Evolutionary conservation across 2,888 invertebrate genomes (phyloP).

Genomic region (Helicoverpa assulta): DNA sequence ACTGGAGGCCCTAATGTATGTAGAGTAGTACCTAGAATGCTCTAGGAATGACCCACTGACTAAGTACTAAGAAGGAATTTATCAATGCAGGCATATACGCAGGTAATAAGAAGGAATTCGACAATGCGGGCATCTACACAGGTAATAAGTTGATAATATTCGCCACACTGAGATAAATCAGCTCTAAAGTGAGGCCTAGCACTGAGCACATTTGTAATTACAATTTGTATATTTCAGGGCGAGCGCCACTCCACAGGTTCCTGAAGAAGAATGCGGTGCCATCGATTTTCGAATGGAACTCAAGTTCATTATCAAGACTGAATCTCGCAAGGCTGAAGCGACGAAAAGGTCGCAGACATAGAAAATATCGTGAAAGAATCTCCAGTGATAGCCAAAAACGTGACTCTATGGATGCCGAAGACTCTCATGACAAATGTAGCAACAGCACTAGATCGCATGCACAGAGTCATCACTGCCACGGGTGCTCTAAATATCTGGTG

Average conservation of each 20-base stretch:
- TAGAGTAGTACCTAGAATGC: neutral
- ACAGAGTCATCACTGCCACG: neutral
- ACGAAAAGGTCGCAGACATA: neutral
- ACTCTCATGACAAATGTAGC: neutral
- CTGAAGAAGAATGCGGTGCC: constrained; percentile 19
- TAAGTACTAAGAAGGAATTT: too few species aligned
- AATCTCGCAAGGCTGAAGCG: neutral
- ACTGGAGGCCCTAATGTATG: neutral
- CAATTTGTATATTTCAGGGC: constrained; percentile 12
- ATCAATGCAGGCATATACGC: too few species aligned
- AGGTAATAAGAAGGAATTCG: neutral
- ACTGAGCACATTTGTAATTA: neutral
- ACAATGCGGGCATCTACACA: too few species aligned
- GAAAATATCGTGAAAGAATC: neutral
- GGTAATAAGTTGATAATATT: neutral
- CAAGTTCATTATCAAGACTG: neutral
- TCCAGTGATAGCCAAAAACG: neutral
- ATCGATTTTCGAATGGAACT: constrained; percentile 11
- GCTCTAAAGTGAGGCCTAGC: neutral
- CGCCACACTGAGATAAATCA: neutral
- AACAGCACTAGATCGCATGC: neutral
- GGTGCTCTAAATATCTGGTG: neutral
- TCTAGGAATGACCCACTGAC: too few species aligned
- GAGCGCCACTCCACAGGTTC: constrained; percentile 1
- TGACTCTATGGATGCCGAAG: neutral